phyloP scores from a whole-genome alignment of 2,888 invertebrate genomes.

The Ophion costatus region DNA sequence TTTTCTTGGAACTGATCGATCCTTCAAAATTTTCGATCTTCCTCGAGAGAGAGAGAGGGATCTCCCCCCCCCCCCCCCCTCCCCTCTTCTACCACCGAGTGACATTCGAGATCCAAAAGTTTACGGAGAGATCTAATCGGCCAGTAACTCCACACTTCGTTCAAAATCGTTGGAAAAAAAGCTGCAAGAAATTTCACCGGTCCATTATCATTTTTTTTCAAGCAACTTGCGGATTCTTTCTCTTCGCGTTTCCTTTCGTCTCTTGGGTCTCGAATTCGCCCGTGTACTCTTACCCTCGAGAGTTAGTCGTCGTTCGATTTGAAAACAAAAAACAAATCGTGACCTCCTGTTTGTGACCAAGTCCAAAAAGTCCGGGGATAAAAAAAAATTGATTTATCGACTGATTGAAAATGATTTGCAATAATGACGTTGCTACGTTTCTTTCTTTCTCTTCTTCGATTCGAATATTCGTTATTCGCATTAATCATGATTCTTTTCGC shows the following conservation, averaged over 20 bases:
- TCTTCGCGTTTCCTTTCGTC: neutral
- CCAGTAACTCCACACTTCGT: neutral
- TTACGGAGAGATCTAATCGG: conserved; percentile 17
- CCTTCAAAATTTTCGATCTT: neutral
- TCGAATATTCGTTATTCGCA: neutral
- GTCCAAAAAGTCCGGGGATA: neutral
- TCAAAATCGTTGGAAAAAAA: conserved; percentile 2
- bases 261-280: conserved; percentile 47
- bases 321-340: conserved; percentile 3
- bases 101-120: conserved; percentile 45
- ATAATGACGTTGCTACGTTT: neutral
- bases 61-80: too few relatives aligned
- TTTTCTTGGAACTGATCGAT: conserved; percentile 30
- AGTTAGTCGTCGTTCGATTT: neutral
- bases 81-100: neutral
- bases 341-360: neutral
- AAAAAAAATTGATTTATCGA: neutral
- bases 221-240: neutral
- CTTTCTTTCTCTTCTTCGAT: conserved; percentile 11
- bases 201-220: neutral
- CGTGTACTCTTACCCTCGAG: conserved; percentile 23
- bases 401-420: neutral
- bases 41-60: too few relatives aligned
- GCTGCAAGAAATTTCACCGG: neutral
- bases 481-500: neutral